These are phyloP conservation scores for Lytechinus pictus DNA, from an alignment of 35 echinoderm and acorn worm species.

Conservation along the genomic window DNA sequence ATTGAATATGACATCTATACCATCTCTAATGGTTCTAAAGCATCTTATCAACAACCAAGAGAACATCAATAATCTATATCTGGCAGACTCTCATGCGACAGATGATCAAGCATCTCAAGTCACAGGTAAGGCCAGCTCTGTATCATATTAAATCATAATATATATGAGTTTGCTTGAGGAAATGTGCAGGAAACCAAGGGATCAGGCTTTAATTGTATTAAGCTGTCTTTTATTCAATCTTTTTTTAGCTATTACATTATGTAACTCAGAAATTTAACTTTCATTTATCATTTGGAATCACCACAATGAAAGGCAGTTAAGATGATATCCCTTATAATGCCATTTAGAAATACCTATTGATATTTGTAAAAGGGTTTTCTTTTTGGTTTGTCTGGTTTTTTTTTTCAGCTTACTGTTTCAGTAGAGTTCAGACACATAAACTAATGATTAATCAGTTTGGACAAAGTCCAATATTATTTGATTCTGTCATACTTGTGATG, in stretches of 20 bases:
- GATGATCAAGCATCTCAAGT: not conserved
- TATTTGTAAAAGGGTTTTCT: not conserved
- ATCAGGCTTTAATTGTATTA: too few species aligned
- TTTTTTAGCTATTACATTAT: too few species aligned
- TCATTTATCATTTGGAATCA: too few species aligned
- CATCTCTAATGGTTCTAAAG: conserved; percentile 40
- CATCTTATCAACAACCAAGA: not conserved
- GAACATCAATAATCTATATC: conserved; percentile 23
- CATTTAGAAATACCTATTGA: not conserved
- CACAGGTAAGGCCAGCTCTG: not conserved
- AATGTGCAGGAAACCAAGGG: too few species aligned
- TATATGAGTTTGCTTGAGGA: too few species aligned
- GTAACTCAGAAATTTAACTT: too few species aligned
- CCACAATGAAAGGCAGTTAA: too few species aligned
- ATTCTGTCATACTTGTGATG: not conserved
- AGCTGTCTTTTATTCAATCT: too few species aligned
- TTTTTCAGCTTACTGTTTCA: not conserved
- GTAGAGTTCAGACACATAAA: not conserved
- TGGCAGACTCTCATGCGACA: not conserved
- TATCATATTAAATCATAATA: too few species aligned
- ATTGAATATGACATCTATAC: conserved; percentile 35
- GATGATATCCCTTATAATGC: not conserved
- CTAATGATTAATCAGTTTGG: not conserved
- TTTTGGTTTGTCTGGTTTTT: too few species aligned
- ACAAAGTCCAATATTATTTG: not conserved